A percentile compares a stretch with the other conserved stretches of the same genome.
Conservation (phyloP, 2,888 invertebrate species). For the Linnaemya vulpina region DNA sequence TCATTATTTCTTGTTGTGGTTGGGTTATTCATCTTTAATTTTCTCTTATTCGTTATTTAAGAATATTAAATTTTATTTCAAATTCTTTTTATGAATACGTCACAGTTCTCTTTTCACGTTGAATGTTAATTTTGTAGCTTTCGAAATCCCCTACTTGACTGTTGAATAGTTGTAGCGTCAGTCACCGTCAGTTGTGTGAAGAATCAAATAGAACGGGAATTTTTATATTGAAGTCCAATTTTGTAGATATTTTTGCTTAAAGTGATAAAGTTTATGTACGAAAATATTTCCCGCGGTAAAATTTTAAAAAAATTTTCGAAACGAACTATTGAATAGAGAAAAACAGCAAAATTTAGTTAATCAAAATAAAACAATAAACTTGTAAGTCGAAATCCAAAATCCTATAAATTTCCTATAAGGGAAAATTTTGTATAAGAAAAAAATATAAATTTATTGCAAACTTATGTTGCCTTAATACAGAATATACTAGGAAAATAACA, state of each 20-base stretch:
- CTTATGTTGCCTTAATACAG: too few relatives aligned
- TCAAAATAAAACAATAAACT: not conserved
- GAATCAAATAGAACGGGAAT: too few relatives aligned
- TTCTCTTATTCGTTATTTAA: not conserved
- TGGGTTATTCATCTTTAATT: not conserved
- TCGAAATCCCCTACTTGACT: not conserved
- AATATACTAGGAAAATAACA: too few relatives aligned
- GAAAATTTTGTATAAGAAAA: not conserved
- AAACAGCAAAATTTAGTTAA: too few relatives aligned
- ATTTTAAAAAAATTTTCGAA: too few relatives aligned
- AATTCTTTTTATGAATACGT: not conserved
- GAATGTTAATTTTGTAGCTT: not conserved
- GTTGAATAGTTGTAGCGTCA: not conserved
- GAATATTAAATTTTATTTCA: not conserved
- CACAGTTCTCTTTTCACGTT: not conserved
- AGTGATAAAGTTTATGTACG: too few relatives aligned
- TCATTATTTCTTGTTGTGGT: not conserved
- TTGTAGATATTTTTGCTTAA: too few relatives aligned
- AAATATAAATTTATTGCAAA: too few relatives aligned
- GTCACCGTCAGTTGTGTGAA: not conserved
- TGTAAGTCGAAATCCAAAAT: not conserved
- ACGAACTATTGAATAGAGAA: too few relatives aligned
- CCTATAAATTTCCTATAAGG: not conserved
- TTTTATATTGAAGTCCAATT: too few relatives aligned
- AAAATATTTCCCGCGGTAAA: too few relatives aligned